Conservation (phyloP, 2,888 invertebrate genomes). For the Hololepta plana region DNA sequence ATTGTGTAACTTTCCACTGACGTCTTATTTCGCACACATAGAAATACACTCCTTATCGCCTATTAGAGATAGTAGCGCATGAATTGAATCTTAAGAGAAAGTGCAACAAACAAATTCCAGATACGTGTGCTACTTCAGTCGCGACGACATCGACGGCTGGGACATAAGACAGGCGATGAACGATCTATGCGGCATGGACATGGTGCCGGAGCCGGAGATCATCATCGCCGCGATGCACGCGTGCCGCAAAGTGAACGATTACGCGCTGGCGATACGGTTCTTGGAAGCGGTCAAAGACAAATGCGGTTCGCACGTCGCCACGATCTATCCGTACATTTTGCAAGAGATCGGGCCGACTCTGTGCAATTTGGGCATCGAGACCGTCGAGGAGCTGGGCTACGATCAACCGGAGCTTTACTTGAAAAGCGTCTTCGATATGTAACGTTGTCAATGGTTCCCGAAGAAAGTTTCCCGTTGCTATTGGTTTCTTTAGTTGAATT, state of each 20-base stretch:
- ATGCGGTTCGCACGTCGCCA: slow-evolving; percentile 53
- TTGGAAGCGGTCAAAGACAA: slow-evolving; percentile 83
- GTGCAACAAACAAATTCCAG: slow-evolving; percentile 26
- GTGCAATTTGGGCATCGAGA: slow-evolving; percentile 79
- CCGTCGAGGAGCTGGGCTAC: slow-evolving; percentile 89
- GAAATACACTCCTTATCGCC: neutral
- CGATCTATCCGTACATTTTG: slow-evolving; percentile 72
- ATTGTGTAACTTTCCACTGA: too few species aligned
- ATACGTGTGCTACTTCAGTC: slow-evolving; percentile 68
- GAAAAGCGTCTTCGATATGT: slow-evolving; percentile 48
- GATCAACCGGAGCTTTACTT: slow-evolving; percentile 89
- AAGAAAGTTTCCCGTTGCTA: too few species aligned
- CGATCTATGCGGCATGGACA: slow-evolving; percentile 34
- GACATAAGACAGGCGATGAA: slow-evolving; percentile 36
- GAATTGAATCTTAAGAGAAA: neutral
- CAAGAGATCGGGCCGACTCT: slow-evolving; percentile 84
- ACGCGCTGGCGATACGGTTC: slow-evolving; percentile 48
- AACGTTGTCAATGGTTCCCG: too few species aligned
- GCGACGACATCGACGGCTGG: slow-evolving; percentile 79
- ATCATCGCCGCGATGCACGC: slow-evolving; percentile 39
- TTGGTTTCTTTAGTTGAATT: too few species aligned
- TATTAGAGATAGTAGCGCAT: neutral
- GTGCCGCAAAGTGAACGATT: slow-evolving; percentile 46
- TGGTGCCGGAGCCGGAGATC: slow-evolving; percentile 40
- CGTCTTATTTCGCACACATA: too few species aligned